Evolutionary conservation across 2,888 invertebrate species (phyloP), one percentile per base, ranked within the genome.

Genomic region (Agriopis aurantiaria): DNA sequence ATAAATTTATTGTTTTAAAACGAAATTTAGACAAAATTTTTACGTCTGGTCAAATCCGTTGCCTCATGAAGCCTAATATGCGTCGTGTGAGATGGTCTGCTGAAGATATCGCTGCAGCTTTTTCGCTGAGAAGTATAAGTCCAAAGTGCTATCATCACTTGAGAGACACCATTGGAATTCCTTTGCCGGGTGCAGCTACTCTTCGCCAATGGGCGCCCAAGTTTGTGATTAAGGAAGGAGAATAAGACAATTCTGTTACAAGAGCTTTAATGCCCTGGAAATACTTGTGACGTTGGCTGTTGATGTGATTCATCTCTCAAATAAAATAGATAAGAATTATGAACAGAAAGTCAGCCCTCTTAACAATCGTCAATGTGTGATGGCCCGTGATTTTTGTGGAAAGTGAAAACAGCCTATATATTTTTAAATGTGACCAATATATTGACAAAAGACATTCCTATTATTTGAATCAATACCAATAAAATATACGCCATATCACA

Each of bases 341-440:
- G 6, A 40, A n/a, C 53, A 53, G 33, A 52, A 14, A 53, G 53
- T 53, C 3, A 40, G 40, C 2, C 53, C 40, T n/a, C 53, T 33
- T 40, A 53, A 53, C 53, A 53, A 53, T 53, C 7, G 53, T n/a
- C 53, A 53, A 53, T 53, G 53, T 53, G 12, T 53, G 6, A 53
- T 53, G 40, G 53, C 53, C 53, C 40, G 53, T 53, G 53, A 40
- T 40, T 12, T 53, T 53, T 53, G 53, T 12, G 53, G 53, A 5
- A 53, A 53, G 40, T 53, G 53, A 11, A 53, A 53, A 11, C 40
- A 53, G n/a, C 53, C 53, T 14, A n/a, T 53, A 53, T 53, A 53
- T 53, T 53, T 23, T 53, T 17, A 3, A 53, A 53, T 53, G 17
- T 40, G 52, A 52, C 23, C 52, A 53, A 17, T 23, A 53, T 33